These are phyloP conservation scores for Littorina saxatilis DNA, from an alignment of 1,140 invertebrate genomes.

Conservation along the genomic window DNA sequence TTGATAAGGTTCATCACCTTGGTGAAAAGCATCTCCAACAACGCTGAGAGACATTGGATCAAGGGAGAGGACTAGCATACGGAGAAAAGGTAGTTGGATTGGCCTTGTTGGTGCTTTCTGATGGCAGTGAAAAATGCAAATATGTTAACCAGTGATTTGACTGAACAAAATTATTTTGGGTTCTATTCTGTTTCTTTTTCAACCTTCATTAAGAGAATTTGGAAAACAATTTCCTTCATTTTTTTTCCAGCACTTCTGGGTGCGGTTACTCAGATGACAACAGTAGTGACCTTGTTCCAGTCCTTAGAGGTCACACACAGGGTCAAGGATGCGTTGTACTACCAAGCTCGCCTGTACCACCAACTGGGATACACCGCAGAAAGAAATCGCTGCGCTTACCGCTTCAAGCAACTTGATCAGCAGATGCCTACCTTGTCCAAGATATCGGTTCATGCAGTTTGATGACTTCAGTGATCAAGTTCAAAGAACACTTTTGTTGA, in stretches of 20 bases:
- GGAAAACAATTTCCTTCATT: too few species aligned
- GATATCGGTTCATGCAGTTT: conserved; percentile 56
- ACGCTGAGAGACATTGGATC: too few species aligned
- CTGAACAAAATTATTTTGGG: not conserved
- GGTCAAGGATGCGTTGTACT: conserved; percentile 81
- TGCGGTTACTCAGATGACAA: conserved; percentile 81
- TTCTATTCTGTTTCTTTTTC: not conserved
- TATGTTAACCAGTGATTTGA: too few species aligned
- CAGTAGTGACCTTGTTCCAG: conserved; percentile 82
- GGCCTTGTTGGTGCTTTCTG: too few species aligned
- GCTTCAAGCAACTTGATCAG: conserved; percentile 70
- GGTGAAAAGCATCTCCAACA: too few species aligned
- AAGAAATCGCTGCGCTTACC: conserved; percentile 70
- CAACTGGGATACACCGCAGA: conserved; percentile 64
- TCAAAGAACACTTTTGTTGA: too few species aligned
- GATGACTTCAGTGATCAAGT: not conserved
- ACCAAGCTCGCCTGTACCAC: conserved; percentile 68
- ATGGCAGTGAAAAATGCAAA: too few species aligned
- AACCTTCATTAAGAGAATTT: too few species aligned
- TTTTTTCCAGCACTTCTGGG: conserved; percentile 72
- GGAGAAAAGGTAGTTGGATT: too few species aligned
- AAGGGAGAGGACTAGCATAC: too few species aligned
- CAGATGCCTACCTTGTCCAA: conserved; percentile 64
- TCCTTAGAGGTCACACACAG: conserved; percentile 85
- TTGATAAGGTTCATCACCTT: too few species aligned